Percentiles rank a stretch among this genome's conserved stretches.
Evolutionary conservation across 1,140 invertebrate genomes (phyloP).

Genomic region (Lepidurus arcticus): DNA sequence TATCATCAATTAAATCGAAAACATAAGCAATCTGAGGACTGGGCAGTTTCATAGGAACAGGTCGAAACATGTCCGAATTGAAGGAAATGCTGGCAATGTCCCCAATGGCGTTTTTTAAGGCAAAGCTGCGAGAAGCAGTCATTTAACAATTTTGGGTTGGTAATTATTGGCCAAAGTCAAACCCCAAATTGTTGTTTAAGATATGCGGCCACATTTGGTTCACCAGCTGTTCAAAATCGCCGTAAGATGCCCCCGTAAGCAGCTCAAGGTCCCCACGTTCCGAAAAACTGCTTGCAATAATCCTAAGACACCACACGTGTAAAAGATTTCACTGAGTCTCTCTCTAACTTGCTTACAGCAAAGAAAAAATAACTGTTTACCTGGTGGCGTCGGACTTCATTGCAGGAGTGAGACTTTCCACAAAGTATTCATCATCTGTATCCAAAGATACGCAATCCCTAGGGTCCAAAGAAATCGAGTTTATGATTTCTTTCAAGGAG

Average conservation of each 20-base stretch:
- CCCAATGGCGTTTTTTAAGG: not conserved
- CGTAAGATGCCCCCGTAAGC: conserved; percentile 56
- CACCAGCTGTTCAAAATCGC: conserved; percentile 62
- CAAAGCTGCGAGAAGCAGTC: conserved; percentile 20
- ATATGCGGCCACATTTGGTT: conserved; percentile 59
- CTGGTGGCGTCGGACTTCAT: conserved; percentile 57
- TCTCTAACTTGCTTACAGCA: too few relatives aligned
- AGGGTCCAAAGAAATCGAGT: not conserved
- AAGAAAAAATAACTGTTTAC: conserved; percentile 42
- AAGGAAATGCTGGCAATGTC: conserved; percentile 24
- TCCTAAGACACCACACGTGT: conserved; percentile 48
- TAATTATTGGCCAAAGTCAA: conserved; percentile 22
- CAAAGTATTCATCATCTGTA: conserved; percentile 37
- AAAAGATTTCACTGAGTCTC: too few relatives aligned
- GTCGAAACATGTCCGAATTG: conserved; percentile 22
- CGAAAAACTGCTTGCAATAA: conserved; percentile 74
- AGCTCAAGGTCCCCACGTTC: conserved; percentile 74
- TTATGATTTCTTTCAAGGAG: conserved; percentile 50
- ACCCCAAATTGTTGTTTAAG: conserved; percentile 55
- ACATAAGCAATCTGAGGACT: conserved; percentile 58
- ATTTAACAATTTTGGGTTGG: not conserved
- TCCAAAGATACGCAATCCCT: not conserved
- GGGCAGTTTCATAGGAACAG: conserved; percentile 16
- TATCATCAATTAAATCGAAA: conserved; percentile 69
- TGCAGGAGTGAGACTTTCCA: conserved; percentile 54